A percentile compares a stretch with the other conserved stretches of the same genome.
Conservation (phyloP, 2,113 vertebrate genomes). For the Microcebus ravelobensis region DNA sequence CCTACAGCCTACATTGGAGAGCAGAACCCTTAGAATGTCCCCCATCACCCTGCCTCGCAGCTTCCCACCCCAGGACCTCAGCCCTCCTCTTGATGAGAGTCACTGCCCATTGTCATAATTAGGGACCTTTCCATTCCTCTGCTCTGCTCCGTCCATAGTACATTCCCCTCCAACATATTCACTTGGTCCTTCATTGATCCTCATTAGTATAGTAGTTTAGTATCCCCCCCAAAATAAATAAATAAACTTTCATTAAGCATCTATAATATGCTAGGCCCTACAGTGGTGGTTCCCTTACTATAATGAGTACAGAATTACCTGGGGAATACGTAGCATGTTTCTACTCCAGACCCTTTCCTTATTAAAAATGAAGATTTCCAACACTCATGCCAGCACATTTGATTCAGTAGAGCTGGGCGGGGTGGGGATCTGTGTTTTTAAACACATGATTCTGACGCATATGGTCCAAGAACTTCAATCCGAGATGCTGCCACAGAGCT, state of each 20-base stretch:
- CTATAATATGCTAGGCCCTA: not conserved
- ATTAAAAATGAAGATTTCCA: not conserved
- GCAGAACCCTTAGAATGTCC: not conserved
- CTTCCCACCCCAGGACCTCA: not conserved
- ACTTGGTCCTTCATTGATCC: not conserved
- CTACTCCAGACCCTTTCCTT: not conserved
- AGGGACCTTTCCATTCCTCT: not conserved
- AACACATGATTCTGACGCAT: not conserved
- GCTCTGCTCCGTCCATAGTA: not conserved
- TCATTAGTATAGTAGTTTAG: no score
- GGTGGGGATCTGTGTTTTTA: not conserved
- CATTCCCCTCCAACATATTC: not conserved
- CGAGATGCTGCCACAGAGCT: not conserved
- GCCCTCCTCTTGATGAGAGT: not conserved
- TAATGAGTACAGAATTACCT: not conserved
- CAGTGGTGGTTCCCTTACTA: rapidly evolving
- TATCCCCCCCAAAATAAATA: no score
- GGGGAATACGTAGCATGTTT: not conserved
- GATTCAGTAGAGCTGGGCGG: not conserved
- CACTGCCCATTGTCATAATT: not conserved
- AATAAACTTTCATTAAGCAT: not conserved
- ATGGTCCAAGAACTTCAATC: not conserved
- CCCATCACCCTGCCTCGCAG: rapidly evolving
- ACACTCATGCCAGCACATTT: not conserved
- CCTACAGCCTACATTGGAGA: not conserved